Conservation (phyloP, 92 coral and sea anemone species). For the Pocillopora grandis region DNA sequence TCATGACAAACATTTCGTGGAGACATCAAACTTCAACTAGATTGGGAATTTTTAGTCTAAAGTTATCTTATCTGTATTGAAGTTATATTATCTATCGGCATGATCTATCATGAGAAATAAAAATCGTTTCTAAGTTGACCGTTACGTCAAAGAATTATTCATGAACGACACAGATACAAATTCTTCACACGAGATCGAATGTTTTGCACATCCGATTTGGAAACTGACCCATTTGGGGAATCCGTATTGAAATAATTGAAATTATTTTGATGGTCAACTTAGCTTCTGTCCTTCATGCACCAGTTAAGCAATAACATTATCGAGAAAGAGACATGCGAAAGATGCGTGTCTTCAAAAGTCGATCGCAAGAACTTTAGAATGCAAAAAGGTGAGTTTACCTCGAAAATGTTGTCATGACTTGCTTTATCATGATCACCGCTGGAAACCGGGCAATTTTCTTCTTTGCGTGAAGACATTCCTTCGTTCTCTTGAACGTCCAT, state of each 20-base stretch:
- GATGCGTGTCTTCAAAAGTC: constrained; percentile 18
- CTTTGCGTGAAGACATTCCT: constrained; percentile 28
- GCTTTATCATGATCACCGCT: constrained; percentile 15
- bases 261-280: constrained; percentile 1
- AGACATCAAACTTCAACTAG: background rate
- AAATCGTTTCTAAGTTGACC: no score
- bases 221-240: background rate
- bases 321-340: constrained; percentile 9
- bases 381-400: constrained; percentile 24
- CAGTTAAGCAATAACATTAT: background rate
- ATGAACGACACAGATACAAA: no score
- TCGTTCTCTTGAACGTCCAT: constrained; percentile 55
- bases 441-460: constrained; percentile 32
- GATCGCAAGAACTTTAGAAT: background rate
- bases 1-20: background rate
- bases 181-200: background rate
- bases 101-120: no score
- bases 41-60: background rate
- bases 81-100: background rate
- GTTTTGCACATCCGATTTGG: background rate
- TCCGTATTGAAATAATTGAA: constrained; percentile 11
- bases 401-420: constrained; percentile 58
- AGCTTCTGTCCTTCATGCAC: background rate
- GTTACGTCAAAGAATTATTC: no score
- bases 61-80: constrained; percentile 2